Conservation (phyloP, 1,140 invertebrate genomes). For the Platyscapa corneri region DNA sequence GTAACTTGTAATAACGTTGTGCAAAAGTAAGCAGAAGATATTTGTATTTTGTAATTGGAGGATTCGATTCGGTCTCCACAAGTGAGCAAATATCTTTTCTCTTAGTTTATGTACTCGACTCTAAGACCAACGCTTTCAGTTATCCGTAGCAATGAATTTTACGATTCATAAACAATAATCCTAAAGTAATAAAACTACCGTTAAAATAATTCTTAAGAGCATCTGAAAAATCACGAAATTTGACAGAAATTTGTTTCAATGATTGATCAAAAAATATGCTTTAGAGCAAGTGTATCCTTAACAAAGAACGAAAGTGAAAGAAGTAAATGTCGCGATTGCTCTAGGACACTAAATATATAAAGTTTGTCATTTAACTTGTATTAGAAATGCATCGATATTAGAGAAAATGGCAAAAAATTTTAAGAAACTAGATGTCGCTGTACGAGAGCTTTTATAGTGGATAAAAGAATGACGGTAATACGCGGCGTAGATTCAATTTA, state of each 20-base stretch:
- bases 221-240: neutral
- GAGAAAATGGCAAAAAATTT: neutral
- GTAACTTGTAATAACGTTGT: slow-evolving; percentile 33
- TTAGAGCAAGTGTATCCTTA: neutral
- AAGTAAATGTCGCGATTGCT: neutral
- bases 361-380: neutral
- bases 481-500: neutral
- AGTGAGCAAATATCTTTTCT: neutral
- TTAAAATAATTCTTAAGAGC: neutral
- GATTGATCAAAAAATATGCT: too few species aligned
- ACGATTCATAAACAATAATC: neutral
- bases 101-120: neutral
- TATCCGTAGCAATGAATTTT: neutral
- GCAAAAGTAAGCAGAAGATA: slow-evolving; percentile 16
- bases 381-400: neutral
- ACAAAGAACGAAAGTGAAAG: neutral
- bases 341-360: neutral
- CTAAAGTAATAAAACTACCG: neutral
- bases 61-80: neutral
- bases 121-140: slow-evolving; percentile 6
- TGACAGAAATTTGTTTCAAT: neutral
- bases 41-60: neutral
- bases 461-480: too few species aligned
- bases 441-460: too few species aligned
- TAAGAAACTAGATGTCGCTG: neutral